Base-by-base conservation (phyloP, 2,113 vertebrate species). In the Sisor rabdophorus region DNA sequence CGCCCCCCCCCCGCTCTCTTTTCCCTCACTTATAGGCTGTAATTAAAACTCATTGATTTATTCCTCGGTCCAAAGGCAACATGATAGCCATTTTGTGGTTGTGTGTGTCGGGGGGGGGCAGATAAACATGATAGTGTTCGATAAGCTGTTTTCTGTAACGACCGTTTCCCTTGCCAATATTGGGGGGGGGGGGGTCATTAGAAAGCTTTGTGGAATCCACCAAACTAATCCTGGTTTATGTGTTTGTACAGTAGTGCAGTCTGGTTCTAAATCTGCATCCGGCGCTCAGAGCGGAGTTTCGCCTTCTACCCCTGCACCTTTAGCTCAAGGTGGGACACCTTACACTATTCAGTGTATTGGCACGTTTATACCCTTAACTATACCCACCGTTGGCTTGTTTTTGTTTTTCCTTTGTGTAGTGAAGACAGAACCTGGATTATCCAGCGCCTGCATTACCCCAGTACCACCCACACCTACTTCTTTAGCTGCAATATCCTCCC, bases 371-470 rank as follows among this genome's bases (percentile, higher is more conserved):
- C 16, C n/a, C 17, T 56, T 2, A 40, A 55, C 12, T 54, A 58
- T 1, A 10, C 12, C 17, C 2, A 22, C 1, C 32, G 10, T 69
- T 58, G 11, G 1, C 16, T 68, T 80, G 11, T 81, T 26, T 90
- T 84, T 85, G 84, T 88, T 85, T 60, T 87, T 71, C 89, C 20
- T 48, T 28, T 70, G 11, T 70, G 56, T 74, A 98, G 97, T 99
- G 84, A 99, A 99, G 89, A 93, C 93, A 5, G 97, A 99, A 87
- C 96, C 96, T 54, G 94, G 95, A 77, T 86, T 90, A 68, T 61
- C 85, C 20, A 89, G 79, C 73, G 85, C 71, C 73, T 90, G 88
- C 86, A 87, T 67, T 60, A 88, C 87, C 60, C 78, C 83, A 19
- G 76, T 82, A 53, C 73, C 77, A 28, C 81, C 85, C 9, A 58